Percentiles rank a stretch among this genome's conserved stretches.
phyloP scores from a whole-genome alignment of 1,140 invertebrate species.

The Rhyzopertha dominica region DNA sequence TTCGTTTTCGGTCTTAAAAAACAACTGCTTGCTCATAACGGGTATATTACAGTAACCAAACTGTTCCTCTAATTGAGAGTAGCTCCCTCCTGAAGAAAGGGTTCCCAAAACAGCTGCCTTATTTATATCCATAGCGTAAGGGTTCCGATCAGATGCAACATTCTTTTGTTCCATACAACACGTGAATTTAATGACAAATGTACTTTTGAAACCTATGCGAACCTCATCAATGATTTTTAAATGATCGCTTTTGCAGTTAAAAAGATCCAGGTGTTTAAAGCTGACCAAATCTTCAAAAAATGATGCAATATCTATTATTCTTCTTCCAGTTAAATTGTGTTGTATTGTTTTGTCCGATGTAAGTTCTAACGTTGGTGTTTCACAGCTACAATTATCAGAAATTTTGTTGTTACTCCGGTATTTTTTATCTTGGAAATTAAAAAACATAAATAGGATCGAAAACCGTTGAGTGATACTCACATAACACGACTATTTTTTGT shows the following conservation, averaged over 20 bases:
- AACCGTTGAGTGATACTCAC: too few species aligned
- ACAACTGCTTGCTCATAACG: constrained; percentile 28
- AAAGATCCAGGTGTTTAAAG: not conserved
- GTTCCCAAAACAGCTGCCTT: constrained; percentile 25
- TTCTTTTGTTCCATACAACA: not conserved
- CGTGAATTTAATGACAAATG: not conserved
- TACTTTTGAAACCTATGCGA: not conserved
- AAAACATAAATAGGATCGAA: too few species aligned
- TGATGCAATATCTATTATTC: not conserved
- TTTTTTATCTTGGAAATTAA: too few species aligned
- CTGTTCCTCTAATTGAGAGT: constrained; percentile 32
- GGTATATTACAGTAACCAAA: too few species aligned
- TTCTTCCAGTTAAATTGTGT: not conserved
- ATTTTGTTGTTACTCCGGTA: too few species aligned
- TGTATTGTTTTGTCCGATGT: too few species aligned
- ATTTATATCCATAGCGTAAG: constrained; percentile 27
- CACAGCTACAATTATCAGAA: too few species aligned
- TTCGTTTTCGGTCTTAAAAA: constrained; percentile 21
- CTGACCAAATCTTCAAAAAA: not conserved
- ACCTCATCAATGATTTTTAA: not conserved
- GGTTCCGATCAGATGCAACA: not conserved
- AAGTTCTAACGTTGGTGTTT: too few species aligned
- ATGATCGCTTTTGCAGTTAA: not conserved
- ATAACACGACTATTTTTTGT: too few species aligned
- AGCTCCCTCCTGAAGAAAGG: constrained; percentile 28